Evolutionary conservation across 2,888 invertebrate species (phyloP), one percentile per base, ranked within the genome.

Genomic region (Salpingus planirostris): DNA sequence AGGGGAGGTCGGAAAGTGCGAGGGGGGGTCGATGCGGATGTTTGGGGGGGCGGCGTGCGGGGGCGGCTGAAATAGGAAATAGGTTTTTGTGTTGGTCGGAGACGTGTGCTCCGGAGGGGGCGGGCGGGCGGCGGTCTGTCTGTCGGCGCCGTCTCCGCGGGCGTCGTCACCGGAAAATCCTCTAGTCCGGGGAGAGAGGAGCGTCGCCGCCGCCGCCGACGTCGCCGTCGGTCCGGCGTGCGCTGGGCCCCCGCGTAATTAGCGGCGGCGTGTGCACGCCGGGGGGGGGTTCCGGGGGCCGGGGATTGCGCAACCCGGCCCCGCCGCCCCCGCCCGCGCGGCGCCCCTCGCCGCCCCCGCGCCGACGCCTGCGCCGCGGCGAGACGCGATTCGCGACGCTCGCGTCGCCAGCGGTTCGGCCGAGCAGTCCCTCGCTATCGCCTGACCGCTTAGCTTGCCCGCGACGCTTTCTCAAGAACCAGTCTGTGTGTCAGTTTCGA

Each of bases 391-490:
- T 49, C 49, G 57, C 55, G 56, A 56, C 58, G 57, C 55, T 38
- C 57, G 55, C 58, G 56, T 64, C 62, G 63, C 67, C 61, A 59
- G 60, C 58, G 55, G 59, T 56, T 64, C 62, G 63, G 21, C 21
- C 31, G 47, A 49, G 50, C 64, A 63, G 61, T 64, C 63, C 64
- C 64, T 62, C 59, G 62, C 64, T 63, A 62, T 61, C 62, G 64
- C 64, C 64, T 63, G 64, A 61, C 57, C 63, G 64, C 63, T 63
- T 64, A 62, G 62, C 63, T 64, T 64, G 62, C 62, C 62, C 62
- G 60, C 62, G 60, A 60, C 60, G 62, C 62, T 63, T 63, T 36
- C 44, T 53, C 55, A 54, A n/a, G 54, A 49, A 60, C 57, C 59
- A 59, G 60, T 61, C 56, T 54, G 60, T 62, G 58, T 57, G 59